Conservation (phyloP, 35 echinoderm and acorn worm species). For the Strongylocentrotus purpuratus region DNA sequence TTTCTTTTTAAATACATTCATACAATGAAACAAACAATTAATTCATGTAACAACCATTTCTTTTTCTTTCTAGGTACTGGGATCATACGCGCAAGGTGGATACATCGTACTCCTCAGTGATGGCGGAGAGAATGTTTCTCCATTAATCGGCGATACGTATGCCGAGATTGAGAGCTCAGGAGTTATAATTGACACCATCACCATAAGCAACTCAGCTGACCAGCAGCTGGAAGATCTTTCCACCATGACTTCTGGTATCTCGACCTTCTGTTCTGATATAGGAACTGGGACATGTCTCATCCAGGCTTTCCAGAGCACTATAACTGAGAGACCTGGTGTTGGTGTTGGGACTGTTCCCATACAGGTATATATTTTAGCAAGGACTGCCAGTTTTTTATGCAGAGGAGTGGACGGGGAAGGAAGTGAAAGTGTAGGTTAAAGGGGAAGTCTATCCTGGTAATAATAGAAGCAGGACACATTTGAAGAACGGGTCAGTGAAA, state of each 20-base stretch:
- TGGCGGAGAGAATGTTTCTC: conserved; percentile 7
- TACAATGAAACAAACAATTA: neutral
- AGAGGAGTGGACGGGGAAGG: no score
- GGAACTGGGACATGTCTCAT: conserved; percentile 27
- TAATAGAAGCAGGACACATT: no score
- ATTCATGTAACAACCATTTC: neutral
- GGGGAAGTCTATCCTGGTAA: no score
- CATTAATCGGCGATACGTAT: neutral
- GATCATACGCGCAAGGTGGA: neutral
- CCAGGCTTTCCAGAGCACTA: conserved; percentile 34
- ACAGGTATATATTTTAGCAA: conserved; percentile 1
- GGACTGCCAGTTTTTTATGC: no score
- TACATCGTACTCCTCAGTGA: conserved; percentile 22
- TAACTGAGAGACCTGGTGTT: conserved; percentile 13
- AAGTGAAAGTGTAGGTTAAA: no score
- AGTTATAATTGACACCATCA: conserved; percentile 11
- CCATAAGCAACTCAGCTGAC: neutral
- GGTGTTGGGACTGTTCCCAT: neutral
- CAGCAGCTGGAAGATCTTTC: neutral
- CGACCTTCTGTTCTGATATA: neutral
- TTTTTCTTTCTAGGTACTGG: neutral
- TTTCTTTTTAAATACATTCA: no score
- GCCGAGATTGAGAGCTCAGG: neutral
- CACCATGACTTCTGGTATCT: neutral
- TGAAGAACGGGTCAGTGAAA: no score